phyloP scores from a whole-genome alignment of 2,888 invertebrate genomes.

The Apodemia mormo region DNA sequence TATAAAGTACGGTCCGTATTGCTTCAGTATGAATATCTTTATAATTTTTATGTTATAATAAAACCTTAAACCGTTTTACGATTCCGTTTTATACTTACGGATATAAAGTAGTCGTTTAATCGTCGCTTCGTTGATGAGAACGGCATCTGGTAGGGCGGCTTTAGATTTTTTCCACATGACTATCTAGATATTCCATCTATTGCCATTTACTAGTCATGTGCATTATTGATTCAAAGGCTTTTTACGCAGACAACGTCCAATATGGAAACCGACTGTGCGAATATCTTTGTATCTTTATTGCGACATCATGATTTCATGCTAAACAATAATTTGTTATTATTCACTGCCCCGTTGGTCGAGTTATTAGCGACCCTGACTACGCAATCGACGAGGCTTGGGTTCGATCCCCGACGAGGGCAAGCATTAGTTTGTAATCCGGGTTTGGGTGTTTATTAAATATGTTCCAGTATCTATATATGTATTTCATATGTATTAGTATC shows the following conservation, averaged over 20 bases:
- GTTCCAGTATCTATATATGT: too few species aligned
- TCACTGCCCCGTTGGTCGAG: too few species aligned
- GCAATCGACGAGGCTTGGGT: too few species aligned
- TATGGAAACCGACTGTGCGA: constrained; percentile 20
- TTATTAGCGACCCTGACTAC: too few species aligned
- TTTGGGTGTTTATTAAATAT: too few species aligned
- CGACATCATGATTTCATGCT: constrained; percentile 13
- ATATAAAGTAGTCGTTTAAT: constrained; percentile 9
- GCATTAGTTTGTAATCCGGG: too few species aligned
- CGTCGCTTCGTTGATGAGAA: constrained; percentile 25
- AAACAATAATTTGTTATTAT: not conserved
- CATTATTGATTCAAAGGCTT: constrained; percentile 36
- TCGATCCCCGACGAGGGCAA: too few species aligned
- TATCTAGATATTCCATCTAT: constrained; percentile 34
- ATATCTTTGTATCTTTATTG: constrained; percentile 30
- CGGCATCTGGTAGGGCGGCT: constrained; percentile 29
- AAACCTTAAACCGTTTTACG: not conserved
- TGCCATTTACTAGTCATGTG: constrained; percentile 35
- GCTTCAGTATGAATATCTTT: not conserved
- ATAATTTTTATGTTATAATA: not conserved
- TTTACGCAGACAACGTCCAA: constrained; percentile 29
- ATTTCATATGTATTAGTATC: too few species aligned
- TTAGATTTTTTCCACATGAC: constrained; percentile 24
- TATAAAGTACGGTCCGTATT: too few species aligned
- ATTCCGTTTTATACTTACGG: not conserved